phyloP scores from a whole-genome alignment of 30 jellyfish, hydroid and myxozoan species.

The Hydractinia echinata region DNA sequence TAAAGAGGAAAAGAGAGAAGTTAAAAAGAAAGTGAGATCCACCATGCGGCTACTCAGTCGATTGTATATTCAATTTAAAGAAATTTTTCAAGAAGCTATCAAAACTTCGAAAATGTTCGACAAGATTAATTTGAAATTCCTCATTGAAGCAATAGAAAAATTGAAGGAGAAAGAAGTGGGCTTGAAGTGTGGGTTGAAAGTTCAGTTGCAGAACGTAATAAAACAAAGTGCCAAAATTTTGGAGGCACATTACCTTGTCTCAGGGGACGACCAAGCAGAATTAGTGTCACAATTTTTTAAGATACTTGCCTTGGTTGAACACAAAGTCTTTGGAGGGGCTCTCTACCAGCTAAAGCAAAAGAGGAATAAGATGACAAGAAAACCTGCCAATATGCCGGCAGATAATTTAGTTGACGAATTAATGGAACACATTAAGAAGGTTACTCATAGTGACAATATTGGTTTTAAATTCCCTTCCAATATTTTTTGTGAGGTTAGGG shows the following conservation, averaged over 20 bases:
- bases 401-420: too few relatives aligned
- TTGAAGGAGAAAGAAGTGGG: neutral
- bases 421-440: too few relatives aligned
- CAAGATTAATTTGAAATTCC: neutral
- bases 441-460: too few relatives aligned
- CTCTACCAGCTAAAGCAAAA: too few relatives aligned
- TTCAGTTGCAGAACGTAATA: neutral
- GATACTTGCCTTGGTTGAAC: too few relatives aligned
- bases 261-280: neutral
- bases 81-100: neutral
- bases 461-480: too few relatives aligned
- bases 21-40: neutral
- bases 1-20: neutral
- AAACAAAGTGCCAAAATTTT: neutral
- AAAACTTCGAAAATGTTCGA: neutral
- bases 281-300: too few relatives aligned
- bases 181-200: neutral
- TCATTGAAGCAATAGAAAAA: neutral
- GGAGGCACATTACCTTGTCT: neutral
- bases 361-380: too few relatives aligned
- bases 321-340: too few relatives aligned
- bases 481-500: too few relatives aligned
- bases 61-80: neutral
- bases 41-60: constrained; percentile 1
- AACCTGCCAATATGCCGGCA: too few relatives aligned